phyloP scores from a whole-genome alignment of 1,140 invertebrate species.

The Drosophila pseudoobscura region DNA sequence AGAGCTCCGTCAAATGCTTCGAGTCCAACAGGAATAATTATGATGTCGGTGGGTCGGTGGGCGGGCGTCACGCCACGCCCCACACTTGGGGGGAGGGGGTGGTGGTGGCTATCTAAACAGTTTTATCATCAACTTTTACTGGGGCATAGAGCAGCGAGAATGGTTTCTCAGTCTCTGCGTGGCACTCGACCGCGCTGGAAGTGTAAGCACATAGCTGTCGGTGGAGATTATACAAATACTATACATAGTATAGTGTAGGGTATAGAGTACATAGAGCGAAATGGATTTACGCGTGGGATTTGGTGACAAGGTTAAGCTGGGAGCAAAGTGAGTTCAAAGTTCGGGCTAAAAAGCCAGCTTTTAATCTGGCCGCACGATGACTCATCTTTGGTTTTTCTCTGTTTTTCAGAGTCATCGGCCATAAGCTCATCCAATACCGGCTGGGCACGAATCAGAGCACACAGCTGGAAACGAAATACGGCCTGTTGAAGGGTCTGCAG shows the following conservation, averaged over 20 bases:
- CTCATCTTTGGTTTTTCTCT: constrained; percentile 11
- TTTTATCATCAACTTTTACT: constrained; percentile 44
- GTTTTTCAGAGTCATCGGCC: constrained; percentile 44
- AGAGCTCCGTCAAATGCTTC: constrained; percentile 2
- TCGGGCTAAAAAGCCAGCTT: no score
- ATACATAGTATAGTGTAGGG: background rate
- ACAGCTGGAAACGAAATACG: constrained; percentile 51
- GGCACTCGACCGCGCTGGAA: constrained; percentile 57
- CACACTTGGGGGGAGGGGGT: constrained; percentile 3
- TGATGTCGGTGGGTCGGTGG: background rate
- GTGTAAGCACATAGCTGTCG: constrained; percentile 35
- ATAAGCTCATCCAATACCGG: constrained; percentile 62
- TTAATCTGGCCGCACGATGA: constrained; percentile 9
- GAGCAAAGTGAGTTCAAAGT: constrained; percentile 55
- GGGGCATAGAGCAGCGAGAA: constrained; percentile 37
- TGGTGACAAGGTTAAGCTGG: constrained; percentile 54
- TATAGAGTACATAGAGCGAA: background rate
- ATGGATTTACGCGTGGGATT: constrained; percentile 63
- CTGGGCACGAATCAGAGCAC: constrained; percentile 52
- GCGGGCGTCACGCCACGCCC: background rate
- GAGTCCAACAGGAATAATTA: constrained; percentile 31
- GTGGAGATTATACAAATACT: constrained; percentile 9
- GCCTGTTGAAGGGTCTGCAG: constrained; percentile 61
- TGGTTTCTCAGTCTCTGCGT: constrained; percentile 54
- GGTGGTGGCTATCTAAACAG: constrained; percentile 50